These are phyloP conservation scores for Gambelia wislizenii DNA, from an alignment of 2,797 vertebrate species.

Conservation along the genomic window DNA sequence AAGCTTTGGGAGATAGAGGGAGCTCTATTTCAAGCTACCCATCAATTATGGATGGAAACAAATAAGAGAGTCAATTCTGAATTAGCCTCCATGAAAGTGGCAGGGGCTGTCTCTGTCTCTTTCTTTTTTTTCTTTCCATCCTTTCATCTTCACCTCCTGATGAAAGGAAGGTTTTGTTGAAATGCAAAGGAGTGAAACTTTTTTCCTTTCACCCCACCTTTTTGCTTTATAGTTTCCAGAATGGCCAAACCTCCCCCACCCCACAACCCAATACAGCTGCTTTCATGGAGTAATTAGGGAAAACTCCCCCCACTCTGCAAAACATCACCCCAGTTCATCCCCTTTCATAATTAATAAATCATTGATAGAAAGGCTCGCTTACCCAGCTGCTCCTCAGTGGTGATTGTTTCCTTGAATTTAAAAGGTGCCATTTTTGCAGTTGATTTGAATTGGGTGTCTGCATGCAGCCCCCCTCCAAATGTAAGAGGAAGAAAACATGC, in stretches of 20 bases:
- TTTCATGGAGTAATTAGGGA: constrained; percentile 50
- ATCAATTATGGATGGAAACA: constrained; percentile 81
- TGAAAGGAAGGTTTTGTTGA: constrained; percentile 44
- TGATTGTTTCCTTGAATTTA: constrained; percentile 27
- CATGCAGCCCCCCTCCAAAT: background rate
- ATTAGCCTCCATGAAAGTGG: constrained; percentile 49
- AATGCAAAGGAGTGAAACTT: constrained; percentile 73
- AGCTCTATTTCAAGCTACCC: constrained; percentile 67
- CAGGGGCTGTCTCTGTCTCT: constrained; percentile 30
- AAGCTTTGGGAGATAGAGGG: constrained; percentile 66
- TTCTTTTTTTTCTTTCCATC: constrained; percentile 11
- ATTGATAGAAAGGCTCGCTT: constrained; percentile 59
- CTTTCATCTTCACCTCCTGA: constrained; percentile 4
- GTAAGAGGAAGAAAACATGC: background rate
- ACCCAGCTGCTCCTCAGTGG: constrained; percentile 38
- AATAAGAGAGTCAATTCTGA: constrained; percentile 70
- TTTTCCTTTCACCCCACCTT: background rate
- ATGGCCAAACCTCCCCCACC: constrained; percentile 43
- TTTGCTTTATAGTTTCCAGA: constrained; percentile 61
- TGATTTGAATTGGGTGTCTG: background rate
- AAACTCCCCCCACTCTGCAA: background rate
- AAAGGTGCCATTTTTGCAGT: constrained; percentile 13
- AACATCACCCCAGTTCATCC: background rate
- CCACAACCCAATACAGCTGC: constrained; percentile 39
- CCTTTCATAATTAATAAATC: constrained; percentile 51